phyloP scores from a whole-genome alignment of 2,888 invertebrate species.

The Eupithecia pulchellata region DNA sequence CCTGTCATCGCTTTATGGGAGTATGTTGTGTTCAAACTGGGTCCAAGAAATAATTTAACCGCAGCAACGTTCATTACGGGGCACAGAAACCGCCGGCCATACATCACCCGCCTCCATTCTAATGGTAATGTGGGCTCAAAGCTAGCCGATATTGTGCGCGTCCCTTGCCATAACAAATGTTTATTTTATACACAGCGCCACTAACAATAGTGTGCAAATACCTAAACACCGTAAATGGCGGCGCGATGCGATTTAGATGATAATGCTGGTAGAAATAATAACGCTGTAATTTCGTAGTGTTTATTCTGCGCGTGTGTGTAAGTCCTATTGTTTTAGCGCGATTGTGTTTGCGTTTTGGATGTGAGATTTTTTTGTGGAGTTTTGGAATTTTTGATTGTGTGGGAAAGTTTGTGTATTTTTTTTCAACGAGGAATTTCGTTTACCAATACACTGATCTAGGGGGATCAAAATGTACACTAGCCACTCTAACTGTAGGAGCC shows the following conservation, averaged over 20 bases:
- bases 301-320: conserved; percentile 56
- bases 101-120: conserved; percentile 81
- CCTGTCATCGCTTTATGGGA: neutral
- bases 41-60: conserved; percentile 21
- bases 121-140: conserved; percentile 81
- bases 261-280: conserved; percentile 82
- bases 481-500: neutral
- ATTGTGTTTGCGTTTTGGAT: conserved; percentile 47
- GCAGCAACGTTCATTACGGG: conserved; percentile 48
- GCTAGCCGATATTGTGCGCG: conserved; percentile 76
- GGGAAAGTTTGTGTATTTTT: neutral
- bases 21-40: neutral
- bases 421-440: too few relatives aligned
- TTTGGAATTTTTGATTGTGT: neutral
- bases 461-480: too few relatives aligned
- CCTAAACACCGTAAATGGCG: conserved; percentile 82
- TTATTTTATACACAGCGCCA: conserved; percentile 85
- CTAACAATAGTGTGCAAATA: conserved; percentile 85
- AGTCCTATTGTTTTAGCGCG: conserved; percentile 47
- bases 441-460: too few relatives aligned
- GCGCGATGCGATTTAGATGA: conserved; percentile 84
- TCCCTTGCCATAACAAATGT: conserved; percentile 83
- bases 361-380: conserved; percentile 37
- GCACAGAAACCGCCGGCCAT: conserved; percentile 63
- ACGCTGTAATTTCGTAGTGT: conserved; percentile 71